Evolutionary conservation across 2,888 invertebrate genomes (phyloP), one percentile per base, ranked within the genome.

Genomic region (Lymantria dispar): DNA sequence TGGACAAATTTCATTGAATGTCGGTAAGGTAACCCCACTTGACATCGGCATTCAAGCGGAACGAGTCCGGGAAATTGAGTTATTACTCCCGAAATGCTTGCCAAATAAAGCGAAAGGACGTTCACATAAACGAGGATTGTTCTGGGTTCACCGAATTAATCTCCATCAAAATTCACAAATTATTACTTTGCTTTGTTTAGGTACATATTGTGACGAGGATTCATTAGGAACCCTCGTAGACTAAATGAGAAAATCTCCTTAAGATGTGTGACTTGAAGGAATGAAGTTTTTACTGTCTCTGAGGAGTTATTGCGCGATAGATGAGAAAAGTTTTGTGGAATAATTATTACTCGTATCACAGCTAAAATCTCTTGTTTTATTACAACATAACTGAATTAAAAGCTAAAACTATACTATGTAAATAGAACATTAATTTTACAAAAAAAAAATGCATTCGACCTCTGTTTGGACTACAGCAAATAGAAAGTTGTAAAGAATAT

Each of bases 1-100:
- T 62, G 61, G 61, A 60, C 55, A 64, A 52, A 57, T 52, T 53
- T 54, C 42, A 57, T 68, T 61, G 62, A 70, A 64, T 64, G 40
- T 14, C 40, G 9, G 14, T 14, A 60, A 64, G 68, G 71, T 70
- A 67, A 60, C 57, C 58, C 55, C 56, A 58, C 59, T 51, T 63
- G 68, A 68, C 62, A 59, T 56, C 56, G 58, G 54, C 55, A 52
- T 57, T 56, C 61, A 59, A 48, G 56, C 40, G 61, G 57, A 62
- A 64, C 56, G 52, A 54, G 47, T 57, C 54, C 22, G 22, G 61
- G 56, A 63, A 69, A 70, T 70, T 64, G 60, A 60, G 62, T 66
- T 69, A 58, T 65, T 54, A 64, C 50, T 60, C 51, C 42, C 45
- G 47, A 51, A 59, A 58, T 60, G 58, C 61, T 58, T 55, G 52